A percentile compares a stretch with the other conserved stretches of the same genome.
Conservation (phyloP, 2,797 vertebrate genomes). For the Amblyraja radiata region DNA sequence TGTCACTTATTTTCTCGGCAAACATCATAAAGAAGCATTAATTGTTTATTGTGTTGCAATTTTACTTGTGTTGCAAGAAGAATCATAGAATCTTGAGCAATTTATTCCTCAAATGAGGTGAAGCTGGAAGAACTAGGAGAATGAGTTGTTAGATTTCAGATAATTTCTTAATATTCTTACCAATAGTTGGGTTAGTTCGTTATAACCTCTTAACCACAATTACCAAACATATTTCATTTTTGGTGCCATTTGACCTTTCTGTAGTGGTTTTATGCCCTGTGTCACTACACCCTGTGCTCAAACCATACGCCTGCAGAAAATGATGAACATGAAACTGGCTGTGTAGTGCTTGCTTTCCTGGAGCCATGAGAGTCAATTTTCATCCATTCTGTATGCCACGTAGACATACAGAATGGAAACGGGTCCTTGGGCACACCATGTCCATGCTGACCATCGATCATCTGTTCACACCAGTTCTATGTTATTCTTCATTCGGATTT, state of each 20-base stretch:
- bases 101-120: not conserved
- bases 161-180: not conserved
- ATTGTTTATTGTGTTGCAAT: not conserved
- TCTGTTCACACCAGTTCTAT: too few relatives aligned
- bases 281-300: not conserved
- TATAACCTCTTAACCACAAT: conserved; percentile 11
- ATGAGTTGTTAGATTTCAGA: not conserved
- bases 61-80: too few relatives aligned
- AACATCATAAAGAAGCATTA: not conserved
- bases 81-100: not conserved
- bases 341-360: too few relatives aligned
- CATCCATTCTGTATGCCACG: too few relatives aligned
- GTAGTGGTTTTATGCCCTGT: not conserved
- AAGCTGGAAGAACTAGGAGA: not conserved
- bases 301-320: too few relatives aligned
- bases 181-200: not conserved
- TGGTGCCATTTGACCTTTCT: not conserved
- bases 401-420: too few relatives aligned
- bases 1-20: not conserved
- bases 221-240: not conserved
- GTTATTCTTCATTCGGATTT: too few relatives aligned
- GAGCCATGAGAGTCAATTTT: too few relatives aligned
- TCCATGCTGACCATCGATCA: too few relatives aligned
- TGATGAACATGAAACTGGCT: too few relatives aligned
- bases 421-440: too few relatives aligned